Evolutionary conservation across 1,140 invertebrate genomes (phyloP).

Genomic region (Orchesella cincta): DNA sequence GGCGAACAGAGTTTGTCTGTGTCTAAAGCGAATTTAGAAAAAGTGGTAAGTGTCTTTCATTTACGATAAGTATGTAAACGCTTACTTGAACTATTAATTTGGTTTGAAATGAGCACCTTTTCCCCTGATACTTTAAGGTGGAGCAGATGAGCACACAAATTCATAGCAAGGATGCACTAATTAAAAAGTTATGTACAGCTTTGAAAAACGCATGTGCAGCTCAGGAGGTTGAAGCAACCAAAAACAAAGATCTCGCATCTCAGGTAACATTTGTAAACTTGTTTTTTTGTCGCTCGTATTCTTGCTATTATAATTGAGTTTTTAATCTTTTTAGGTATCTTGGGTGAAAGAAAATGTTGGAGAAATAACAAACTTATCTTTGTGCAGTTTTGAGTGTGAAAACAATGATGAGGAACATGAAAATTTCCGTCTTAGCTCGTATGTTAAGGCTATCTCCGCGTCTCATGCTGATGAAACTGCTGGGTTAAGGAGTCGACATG

Average conservation of each 20-base stretch:
- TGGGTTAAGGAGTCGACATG: not conserved
- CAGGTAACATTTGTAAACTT: not conserved
- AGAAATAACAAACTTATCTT: not conserved
- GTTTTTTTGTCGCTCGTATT: not conserved
- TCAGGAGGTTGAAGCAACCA: not conserved
- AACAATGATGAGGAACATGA: not conserved
- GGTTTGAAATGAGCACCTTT: no score
- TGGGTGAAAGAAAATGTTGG: not conserved
- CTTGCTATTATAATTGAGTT: not conserved
- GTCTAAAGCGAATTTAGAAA: no score
- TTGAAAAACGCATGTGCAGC: not conserved
- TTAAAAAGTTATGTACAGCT: not conserved
- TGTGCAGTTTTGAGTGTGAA: not conserved
- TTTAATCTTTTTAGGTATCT: not conserved
- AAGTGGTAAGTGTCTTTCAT: no score
- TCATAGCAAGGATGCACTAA: not conserved
- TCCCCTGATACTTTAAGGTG: no score
- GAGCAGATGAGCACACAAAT: no score
- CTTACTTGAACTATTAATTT: no score
- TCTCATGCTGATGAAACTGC: not conserved
- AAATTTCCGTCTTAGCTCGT: not conserved
- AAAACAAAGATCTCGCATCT: not conserved
- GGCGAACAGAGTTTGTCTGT: not conserved
- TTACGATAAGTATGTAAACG: no score
- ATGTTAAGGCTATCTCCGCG: not conserved